These are phyloP conservation scores for Lutraria lutraria DNA, from an alignment of 2,888 invertebrate genomes.

Conservation along the genomic window DNA sequence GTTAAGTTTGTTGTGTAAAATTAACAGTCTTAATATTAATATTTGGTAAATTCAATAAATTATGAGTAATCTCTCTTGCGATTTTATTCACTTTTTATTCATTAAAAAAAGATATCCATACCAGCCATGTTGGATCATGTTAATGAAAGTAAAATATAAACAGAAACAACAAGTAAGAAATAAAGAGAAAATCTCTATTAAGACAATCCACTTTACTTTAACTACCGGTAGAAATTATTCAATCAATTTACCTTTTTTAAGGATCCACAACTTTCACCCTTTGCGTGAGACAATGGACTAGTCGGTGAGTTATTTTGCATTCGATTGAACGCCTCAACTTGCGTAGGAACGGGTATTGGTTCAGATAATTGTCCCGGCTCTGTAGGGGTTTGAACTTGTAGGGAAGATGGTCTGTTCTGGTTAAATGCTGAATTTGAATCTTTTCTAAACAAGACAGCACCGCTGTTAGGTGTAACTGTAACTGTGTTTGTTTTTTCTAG, in stretches of 20 bases:
- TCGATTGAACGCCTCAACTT: slow-evolving; percentile 88
- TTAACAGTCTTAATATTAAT: no score
- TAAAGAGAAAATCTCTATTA: no score
- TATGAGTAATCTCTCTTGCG: no score
- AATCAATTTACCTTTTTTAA: slow-evolving; percentile 32
- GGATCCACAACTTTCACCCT: slow-evolving; percentile 31
- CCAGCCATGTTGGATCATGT: no score
- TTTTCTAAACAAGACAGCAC: slow-evolving; percentile 76
- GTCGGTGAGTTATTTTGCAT: slow-evolving; percentile 84
- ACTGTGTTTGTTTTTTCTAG: slow-evolving; percentile 70
- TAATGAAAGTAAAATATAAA: no score
- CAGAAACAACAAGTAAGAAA: no score
- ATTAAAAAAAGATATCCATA: no score
- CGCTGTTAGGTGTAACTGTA: slow-evolving; percentile 70
- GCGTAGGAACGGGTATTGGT: slow-evolving; percentile 92
- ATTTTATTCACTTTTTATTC: no score
- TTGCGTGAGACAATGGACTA: slow-evolving; percentile 54
- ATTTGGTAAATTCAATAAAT: no score
- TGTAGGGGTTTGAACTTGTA: slow-evolving; percentile 72
- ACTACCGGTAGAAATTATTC: not conserved
- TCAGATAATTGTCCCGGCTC: slow-evolving; percentile 87
- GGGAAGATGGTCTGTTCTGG: slow-evolving; percentile 77
- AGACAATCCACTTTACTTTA: no score
- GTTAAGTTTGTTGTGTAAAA: no score
- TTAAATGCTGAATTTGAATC: slow-evolving; percentile 69